Base-by-base conservation (phyloP, 2,797 vertebrate species). In the Tenualosa thibaudeaui region DNA sequence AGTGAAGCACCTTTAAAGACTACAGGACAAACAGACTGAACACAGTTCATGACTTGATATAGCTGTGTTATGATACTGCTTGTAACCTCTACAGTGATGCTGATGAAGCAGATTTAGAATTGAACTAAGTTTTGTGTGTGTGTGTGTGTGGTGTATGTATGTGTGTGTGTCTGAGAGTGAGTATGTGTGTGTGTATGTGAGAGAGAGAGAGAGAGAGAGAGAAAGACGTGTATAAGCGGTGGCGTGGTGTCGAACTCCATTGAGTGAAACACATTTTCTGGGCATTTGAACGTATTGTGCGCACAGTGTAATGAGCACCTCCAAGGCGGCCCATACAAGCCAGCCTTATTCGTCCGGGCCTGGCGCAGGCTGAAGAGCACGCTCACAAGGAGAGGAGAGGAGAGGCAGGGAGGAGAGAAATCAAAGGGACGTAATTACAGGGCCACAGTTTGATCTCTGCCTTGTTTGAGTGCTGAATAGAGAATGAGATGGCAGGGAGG, bases 261-360 rank as follows among this genome's bases (percentile, higher is more conserved):
- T 97, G 96, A 96, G 93, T 87, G 92, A 91, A 94, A 97, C 96
- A 96, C 96, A 97, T 98, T 99, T 99, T 98, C 97, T 97, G 96
- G 96, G 95, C 96, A 95, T 98, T 97, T 98, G 97, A 97, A 95
- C 94, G 95, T 97, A 97, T 98, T 98, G 97, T 98, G 93, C 95
- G 91, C 89, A 86, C 90, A 90, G 90, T 87, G 93, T 93, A 93
- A 94, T 94, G 93, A 95, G 93, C 90, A 88, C 86, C 89, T 83
- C 88, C 90, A 90, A 89, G 92, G 92, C 89, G 91, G 90, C 86
- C 91, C 89, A n/a, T 89, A 90, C 89, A 82, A 83, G 86, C 83
- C 60, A 6, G 89, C 88, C 92, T 91, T 93, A 93, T 86, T 87
- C 90, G 90, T 90, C 9, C 60, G 40, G 40, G 13, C 40, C 88